phyloP scores from a whole-genome alignment of 2,797 vertebrate genomes.

The Nannoperca australis region DNA sequence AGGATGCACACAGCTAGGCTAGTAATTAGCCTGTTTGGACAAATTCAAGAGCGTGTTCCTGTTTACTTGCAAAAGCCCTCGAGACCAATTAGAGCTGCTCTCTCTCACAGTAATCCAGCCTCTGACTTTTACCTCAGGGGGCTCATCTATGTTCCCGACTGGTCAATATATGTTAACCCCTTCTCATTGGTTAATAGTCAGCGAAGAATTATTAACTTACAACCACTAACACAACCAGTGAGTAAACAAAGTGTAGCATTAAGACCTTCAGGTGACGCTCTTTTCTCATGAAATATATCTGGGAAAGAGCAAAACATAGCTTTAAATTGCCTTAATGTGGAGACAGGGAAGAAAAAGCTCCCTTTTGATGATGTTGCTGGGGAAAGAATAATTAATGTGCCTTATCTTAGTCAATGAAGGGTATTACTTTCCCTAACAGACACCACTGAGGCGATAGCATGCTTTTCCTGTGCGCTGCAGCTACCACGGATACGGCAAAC shows the following conservation, averaged over 20 bases:
- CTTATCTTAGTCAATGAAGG: constrained; percentile 70
- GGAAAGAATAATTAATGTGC: constrained; percentile 59
- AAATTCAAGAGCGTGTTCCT: constrained; percentile 64
- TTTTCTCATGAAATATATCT: constrained; percentile 1
- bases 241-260: constrained; percentile 16
- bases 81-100: constrained; percentile 81
- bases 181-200: constrained; percentile 47
- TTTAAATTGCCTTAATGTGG: constrained; percentile 39
- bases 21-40: constrained; percentile 58
- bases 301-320: not conserved
- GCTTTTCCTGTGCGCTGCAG: constrained; percentile 65
- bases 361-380: constrained; percentile 39
- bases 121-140: constrained; percentile 68
- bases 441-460: constrained; percentile 57
- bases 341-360: constrained; percentile 26
- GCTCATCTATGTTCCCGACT: constrained; percentile 61
- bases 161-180: constrained; percentile 68
- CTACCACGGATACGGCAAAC: constrained; percentile 78
- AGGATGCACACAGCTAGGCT: constrained; percentile 40
- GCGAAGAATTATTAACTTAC: constrained; percentile 52
- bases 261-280: not conserved
- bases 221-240: constrained; percentile 25
- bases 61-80: constrained; percentile 72
- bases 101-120: constrained; percentile 62
- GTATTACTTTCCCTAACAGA: constrained; percentile 54